Conservation (phyloP, 2,888 invertebrate genomes). For the Epistrophella euchroma region DNA sequence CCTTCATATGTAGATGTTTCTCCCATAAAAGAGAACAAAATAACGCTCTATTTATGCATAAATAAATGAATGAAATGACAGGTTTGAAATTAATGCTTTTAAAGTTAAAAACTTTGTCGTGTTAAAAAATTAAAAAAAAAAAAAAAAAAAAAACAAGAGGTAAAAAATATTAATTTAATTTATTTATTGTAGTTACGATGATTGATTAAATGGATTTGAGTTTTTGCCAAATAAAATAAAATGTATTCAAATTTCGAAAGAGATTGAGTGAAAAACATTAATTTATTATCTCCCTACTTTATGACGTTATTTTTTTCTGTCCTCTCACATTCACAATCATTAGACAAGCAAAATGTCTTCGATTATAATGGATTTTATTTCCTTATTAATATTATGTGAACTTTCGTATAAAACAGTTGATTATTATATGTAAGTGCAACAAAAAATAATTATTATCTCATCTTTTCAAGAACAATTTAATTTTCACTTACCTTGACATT, state of each 20-base stretch:
- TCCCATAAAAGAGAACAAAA: not conserved
- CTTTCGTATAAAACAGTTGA: not conserved
- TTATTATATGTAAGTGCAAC: not conserved
- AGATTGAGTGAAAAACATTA: conserved; percentile 15
- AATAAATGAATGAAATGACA: conserved; percentile 14
- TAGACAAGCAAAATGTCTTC: not conserved
- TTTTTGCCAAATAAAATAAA: conserved; percentile 38
- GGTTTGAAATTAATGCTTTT: conserved; percentile 16
- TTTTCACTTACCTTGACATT: too few species aligned
- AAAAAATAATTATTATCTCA: not conserved
- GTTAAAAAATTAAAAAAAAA: not conserved
- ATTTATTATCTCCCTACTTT: not conserved
- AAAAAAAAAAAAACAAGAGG: not conserved
- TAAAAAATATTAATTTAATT: conserved; percentile 22
- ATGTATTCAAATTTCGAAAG: conserved; percentile 19
- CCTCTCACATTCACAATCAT: not conserved
- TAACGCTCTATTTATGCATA: not conserved
- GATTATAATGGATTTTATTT: conserved; percentile 7
- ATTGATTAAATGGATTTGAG: conserved; percentile 45
- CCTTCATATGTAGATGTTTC: not conserved
- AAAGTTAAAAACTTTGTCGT: conserved; percentile 6
- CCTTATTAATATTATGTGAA: not conserved
- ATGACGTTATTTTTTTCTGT: not conserved
- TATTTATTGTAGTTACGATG: conserved; percentile 8
- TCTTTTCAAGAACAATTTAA: too few species aligned